Evolutionary conservation across 1,140 invertebrate species (phyloP).

Genomic region (Antheraea mylitta): DNA sequence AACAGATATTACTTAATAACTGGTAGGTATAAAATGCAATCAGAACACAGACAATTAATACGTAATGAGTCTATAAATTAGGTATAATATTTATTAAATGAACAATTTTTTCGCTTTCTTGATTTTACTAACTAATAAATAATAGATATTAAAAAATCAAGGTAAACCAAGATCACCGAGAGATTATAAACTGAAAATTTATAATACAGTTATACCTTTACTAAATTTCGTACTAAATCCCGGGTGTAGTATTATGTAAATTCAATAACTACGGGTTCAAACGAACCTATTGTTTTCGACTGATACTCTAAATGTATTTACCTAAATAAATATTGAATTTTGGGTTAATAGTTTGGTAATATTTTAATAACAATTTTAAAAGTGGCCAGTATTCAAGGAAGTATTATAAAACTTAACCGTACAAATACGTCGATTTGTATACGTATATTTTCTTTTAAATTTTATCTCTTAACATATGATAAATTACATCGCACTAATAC

Average conservation of each 20-base stretch:
- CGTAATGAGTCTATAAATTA: too few species aligned
- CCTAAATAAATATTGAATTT: slow-evolving; percentile 19
- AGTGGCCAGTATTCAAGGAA: background rate
- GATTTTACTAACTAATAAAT: too few species aligned
- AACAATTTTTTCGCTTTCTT: too few species aligned
- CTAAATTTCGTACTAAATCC: slow-evolving; percentile 41
- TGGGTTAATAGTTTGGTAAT: background rate
- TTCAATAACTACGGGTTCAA: slow-evolving; percentile 42
- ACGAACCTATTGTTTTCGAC: slow-evolving; percentile 38
- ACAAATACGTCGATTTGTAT: too few species aligned
- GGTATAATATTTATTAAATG: too few species aligned
- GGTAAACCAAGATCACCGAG: slow-evolving; percentile 34
- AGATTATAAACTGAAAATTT: slow-evolving; percentile 57
- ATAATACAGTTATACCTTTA: slow-evolving; percentile 44
- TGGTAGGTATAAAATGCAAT: too few species aligned
- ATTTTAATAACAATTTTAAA: background rate
- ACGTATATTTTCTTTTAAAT: too few species aligned
- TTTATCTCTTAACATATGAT: too few species aligned
- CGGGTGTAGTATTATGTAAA: slow-evolving; percentile 46
- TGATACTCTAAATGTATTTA: slow-evolving; percentile 24
- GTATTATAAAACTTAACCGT: background rate
- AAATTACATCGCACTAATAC: too few species aligned
- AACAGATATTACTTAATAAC: too few species aligned
- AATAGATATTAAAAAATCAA: too few species aligned
- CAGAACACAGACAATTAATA: too few species aligned